Percentiles rank a stretch among this genome's conserved stretches.
Conservation (phyloP, 2,113 vertebrate species). For the Alouatta palliata region DNA sequence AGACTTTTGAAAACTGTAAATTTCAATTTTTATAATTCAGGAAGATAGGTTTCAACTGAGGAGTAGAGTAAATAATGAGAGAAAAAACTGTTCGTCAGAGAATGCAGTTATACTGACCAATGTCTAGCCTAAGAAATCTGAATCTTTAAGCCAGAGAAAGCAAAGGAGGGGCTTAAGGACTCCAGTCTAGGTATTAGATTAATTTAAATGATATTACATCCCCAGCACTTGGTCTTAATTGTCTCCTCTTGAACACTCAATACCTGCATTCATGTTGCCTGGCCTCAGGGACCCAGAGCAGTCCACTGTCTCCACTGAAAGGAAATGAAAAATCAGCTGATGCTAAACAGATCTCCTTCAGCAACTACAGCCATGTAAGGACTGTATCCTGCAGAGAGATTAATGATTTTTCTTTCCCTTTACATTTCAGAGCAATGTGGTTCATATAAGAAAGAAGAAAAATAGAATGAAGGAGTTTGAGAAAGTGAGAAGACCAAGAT, state of each 20-base stretch:
- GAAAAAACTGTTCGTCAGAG: not conserved
- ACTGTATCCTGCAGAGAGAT: slow-evolving; percentile 85
- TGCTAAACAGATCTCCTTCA: slow-evolving; percentile 86
- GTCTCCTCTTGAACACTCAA: slow-evolving; percentile 82
- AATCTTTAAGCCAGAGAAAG: slow-evolving; percentile 37
- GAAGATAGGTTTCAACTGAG: not conserved
- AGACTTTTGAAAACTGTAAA: not conserved
- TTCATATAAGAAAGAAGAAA: slow-evolving; percentile 33
- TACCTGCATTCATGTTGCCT: slow-evolving; percentile 83
- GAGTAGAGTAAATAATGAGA: not conserved
- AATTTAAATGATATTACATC: slow-evolving; percentile 78
- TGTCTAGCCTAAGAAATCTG: slow-evolving; percentile 46
- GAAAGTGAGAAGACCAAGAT: not conserved
- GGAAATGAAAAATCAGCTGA: slow-evolving; percentile 88
- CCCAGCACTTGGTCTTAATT: slow-evolving; percentile 77
- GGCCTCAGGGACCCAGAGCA: slow-evolving; percentile 81
- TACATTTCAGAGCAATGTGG: slow-evolving; percentile 73
- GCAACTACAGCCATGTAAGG: slow-evolving; percentile 82
- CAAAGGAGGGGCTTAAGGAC: slow-evolving; percentile 55
- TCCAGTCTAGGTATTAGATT: slow-evolving; percentile 64
- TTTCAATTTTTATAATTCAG: not conserved
- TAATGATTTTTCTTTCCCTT: slow-evolving; percentile 84
- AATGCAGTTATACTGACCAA: slow-evolving; percentile 49
- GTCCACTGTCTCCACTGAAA: slow-evolving; percentile 84
- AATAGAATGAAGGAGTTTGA: slow-evolving; percentile 64